Percentiles rank a stretch among this genome's conserved stretches.
Evolutionary conservation across 2,797 vertebrate species (phyloP).

Genomic region (Aphelocoma californica): DNA sequence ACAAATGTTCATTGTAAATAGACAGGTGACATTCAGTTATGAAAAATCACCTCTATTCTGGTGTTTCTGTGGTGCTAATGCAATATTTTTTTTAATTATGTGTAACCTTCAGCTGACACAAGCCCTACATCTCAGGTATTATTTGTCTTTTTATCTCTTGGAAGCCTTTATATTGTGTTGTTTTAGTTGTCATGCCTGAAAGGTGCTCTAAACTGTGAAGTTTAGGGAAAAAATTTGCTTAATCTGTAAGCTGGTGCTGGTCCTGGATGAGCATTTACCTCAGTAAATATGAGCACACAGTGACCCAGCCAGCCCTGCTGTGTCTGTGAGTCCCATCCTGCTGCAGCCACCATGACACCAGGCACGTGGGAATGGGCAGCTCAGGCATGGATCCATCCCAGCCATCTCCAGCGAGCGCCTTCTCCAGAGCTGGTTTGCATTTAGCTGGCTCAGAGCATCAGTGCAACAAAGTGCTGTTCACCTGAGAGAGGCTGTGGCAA

Average conservation of each 20-base stretch:
- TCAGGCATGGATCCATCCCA: background rate
- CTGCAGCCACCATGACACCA: background rate
- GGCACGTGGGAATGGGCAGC: background rate
- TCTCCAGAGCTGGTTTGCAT: background rate
- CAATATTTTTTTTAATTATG: background rate
- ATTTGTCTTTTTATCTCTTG: background rate
- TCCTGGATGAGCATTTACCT: background rate
- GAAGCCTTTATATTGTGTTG: background rate
- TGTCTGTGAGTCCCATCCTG: background rate
- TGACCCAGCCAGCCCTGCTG: accelerated
- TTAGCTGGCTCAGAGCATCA: background rate
- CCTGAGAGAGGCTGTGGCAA: background rate
- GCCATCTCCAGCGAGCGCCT: accelerated
- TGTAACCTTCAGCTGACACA: background rate
- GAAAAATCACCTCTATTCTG: background rate
- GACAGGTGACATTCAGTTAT: background rate
- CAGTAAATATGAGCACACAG: accelerated
- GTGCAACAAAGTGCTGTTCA: background rate
- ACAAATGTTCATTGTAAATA: background rate
- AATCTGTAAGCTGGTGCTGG: background rate
- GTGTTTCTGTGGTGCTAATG: background rate
- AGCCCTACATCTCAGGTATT: background rate
- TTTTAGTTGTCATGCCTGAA: background rate
- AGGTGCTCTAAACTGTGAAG: background rate
- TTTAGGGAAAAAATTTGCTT: background rate